A percentile compares a stretch with the other conserved stretches of the same genome.
Conservation (phyloP, 2,797 vertebrate genomes). For the Carapus acus region DNA sequence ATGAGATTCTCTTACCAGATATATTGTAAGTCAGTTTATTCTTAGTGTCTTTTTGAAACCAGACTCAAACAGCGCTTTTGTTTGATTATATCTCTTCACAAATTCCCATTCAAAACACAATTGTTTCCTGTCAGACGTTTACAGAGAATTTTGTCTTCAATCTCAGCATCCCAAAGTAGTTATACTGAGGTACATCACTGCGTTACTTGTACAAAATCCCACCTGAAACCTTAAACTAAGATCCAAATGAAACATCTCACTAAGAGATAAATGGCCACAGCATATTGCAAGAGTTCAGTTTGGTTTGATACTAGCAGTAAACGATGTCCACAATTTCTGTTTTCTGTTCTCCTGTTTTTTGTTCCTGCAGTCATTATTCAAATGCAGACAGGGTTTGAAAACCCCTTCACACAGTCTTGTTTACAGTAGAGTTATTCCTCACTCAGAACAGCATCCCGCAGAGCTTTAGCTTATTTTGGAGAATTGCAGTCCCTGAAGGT, state of each 20-base stretch:
- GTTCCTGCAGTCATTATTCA: slow-evolving; percentile 52
- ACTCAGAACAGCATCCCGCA: slow-evolving; percentile 54
- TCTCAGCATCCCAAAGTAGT: no score
- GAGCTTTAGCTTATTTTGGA: slow-evolving; percentile 67
- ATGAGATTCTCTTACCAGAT: no score
- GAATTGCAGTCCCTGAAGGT: slow-evolving; percentile 71
- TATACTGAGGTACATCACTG: no score
- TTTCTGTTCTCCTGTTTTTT: slow-evolving; percentile 14
- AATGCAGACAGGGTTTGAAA: slow-evolving; percentile 47
- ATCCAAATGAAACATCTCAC: background rate
- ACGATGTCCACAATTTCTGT: slow-evolving; percentile 24
- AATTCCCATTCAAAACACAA: no score
- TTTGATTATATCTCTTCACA: no score
- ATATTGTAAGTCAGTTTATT: no score
- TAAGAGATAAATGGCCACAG: slow-evolving; percentile 33
- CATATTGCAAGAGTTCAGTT: background rate
- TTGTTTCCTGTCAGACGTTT: no score
- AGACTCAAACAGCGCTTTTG: no score
- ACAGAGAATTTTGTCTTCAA: no score
- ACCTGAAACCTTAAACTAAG: no score
- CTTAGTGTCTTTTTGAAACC: no score
- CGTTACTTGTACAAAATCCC: no score
- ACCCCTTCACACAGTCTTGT: slow-evolving; percentile 49
- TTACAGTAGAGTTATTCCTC: slow-evolving; percentile 58
- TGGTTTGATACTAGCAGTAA: slow-evolving; percentile 7